Base-by-base conservation (phyloP, 2,888 invertebrate genomes). In the Terebella lapidaria region DNA sequence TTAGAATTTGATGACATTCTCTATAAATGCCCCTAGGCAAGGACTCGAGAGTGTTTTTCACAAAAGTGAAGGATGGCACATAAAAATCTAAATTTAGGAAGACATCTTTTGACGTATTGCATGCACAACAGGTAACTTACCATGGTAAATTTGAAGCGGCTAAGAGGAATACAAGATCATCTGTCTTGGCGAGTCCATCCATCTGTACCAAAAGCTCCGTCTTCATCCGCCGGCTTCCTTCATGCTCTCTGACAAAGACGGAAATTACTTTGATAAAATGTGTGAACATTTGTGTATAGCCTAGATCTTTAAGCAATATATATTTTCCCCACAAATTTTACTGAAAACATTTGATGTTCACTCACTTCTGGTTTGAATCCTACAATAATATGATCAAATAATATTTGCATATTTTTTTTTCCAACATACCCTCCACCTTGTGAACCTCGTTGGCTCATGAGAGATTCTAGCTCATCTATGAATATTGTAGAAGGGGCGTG, bases 141-240 rank as follows among this genome's bases (percentile, higher is more conserved):
- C 94, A 95, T 1, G 95, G 95, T 70, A 90, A 84, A 81, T 95
- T 95, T 1, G 94, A 92, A 62, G 92, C 91, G 20, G 92, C 93
- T 55, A 95, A 83, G 52, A 90, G 83, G 77, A 89, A 89, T 62
- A 89, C 88, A 59, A 84, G 83, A n/a, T 87, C 86, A 28, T 86
- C 84, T 18, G 85, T 80, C 3, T 84, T 84, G 2, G 85, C 82
- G 29, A 87, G 75, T 1, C 94, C 94, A 75, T 95, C 95, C 71
- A 95, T 84, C 76, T 93, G 89, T 1, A 90, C 87, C 10, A 95
- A 84, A 24, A 95, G 84, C 80, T 95, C 94, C 54, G 93, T 88
- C 83, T 92, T 92, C 75, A 95, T 88, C 59, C 95, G 83, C 61
- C 91, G 84, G 5, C 91, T 89, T 0, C 92, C 92, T 79, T 93